These are phyloP conservation scores for Boloria selene DNA, from an alignment of 2,888 invertebrate genomes.

Conservation along the genomic window DNA sequence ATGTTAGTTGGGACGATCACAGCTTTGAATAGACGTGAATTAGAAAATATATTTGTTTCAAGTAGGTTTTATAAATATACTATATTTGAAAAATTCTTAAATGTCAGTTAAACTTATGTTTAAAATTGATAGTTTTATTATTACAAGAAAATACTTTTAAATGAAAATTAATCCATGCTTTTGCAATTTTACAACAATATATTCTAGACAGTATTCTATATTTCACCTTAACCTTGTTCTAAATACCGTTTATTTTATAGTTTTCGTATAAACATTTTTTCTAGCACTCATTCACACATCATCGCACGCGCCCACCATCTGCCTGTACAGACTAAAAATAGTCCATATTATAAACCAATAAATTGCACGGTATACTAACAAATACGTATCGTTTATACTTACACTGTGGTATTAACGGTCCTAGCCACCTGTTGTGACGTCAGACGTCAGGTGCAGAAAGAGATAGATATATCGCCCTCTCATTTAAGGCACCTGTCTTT, in stretches of 20 bases:
- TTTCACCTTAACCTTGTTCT: too few species aligned
- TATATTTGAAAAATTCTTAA: too few species aligned
- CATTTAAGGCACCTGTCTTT: slow-evolving; percentile 41
- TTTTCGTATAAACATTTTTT: slow-evolving; percentile 25
- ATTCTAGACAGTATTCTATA: too few species aligned
- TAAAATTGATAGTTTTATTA: background rate
- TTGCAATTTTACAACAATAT: too few species aligned
- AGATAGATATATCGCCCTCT: slow-evolving; percentile 38
- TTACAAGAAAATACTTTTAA: too few species aligned
- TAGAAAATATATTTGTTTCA: too few species aligned
- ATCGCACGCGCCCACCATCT: slow-evolving; percentile 60
- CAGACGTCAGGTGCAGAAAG: slow-evolving; percentile 53
- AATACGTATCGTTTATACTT: slow-evolving; percentile 13
- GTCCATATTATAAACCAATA: background rate
- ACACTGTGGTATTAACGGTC: slow-evolving; percentile 56
- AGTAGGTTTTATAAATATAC: too few species aligned
- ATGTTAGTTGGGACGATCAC: too few species aligned
- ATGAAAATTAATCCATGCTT: too few species aligned
- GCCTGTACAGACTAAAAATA: slow-evolving; percentile 39
- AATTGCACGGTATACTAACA: slow-evolving; percentile 31
- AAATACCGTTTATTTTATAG: background rate
- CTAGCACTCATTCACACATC: slow-evolving; percentile 46
- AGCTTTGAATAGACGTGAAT: too few species aligned
- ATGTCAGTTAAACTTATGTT: too few species aligned
- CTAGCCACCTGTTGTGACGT: slow-evolving; percentile 59